A percentile compares a stretch with the other conserved stretches of the same genome.
phyloP scores from a whole-genome alignment of 1,140 invertebrate species.

The Bombyx mandarina region DNA sequence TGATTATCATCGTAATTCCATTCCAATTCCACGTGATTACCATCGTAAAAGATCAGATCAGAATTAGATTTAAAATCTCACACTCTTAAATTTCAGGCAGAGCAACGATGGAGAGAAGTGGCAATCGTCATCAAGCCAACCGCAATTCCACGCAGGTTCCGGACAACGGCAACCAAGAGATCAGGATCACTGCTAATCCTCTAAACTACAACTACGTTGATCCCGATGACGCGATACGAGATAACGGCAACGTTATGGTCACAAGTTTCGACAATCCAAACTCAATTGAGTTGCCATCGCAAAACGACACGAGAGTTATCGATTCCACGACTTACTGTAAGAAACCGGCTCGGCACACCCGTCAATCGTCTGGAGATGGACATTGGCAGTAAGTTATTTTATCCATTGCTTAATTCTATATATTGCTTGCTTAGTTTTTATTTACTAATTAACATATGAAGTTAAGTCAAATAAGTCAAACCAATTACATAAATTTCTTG shows the following conservation, averaged over 20 bases:
- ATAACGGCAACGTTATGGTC: constrained; percentile 68
- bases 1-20: too few species aligned
- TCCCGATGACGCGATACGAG: constrained; percentile 73
- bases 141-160: constrained; percentile 46
- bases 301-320: constrained; percentile 65
- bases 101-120: constrained; percentile 86
- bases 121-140: constrained; percentile 58
- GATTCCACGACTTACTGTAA: constrained; percentile 83
- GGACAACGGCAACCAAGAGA: constrained; percentile 63
- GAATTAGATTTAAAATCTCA: too few species aligned
- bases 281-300: constrained; percentile 77
- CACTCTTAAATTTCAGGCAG: constrained; percentile 62
- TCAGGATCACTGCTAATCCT: constrained; percentile 85
- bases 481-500: too few species aligned
- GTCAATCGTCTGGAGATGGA: constrained; percentile 61
- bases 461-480: too few species aligned
- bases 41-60: too few species aligned
- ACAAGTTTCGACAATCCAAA: constrained; percentile 83
- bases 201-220: constrained; percentile 78
- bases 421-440: too few species aligned
- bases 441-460: too few species aligned
- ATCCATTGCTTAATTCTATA: constrained; percentile 6
- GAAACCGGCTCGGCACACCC: constrained; percentile 56
- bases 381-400: constrained; percentile 68
- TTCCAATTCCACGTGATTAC: too few species aligned